Percentiles rank a stretch among this genome's conserved stretches.
Conservation (phyloP, 1,140 invertebrate species). For the Calephelis virginiensis region DNA sequence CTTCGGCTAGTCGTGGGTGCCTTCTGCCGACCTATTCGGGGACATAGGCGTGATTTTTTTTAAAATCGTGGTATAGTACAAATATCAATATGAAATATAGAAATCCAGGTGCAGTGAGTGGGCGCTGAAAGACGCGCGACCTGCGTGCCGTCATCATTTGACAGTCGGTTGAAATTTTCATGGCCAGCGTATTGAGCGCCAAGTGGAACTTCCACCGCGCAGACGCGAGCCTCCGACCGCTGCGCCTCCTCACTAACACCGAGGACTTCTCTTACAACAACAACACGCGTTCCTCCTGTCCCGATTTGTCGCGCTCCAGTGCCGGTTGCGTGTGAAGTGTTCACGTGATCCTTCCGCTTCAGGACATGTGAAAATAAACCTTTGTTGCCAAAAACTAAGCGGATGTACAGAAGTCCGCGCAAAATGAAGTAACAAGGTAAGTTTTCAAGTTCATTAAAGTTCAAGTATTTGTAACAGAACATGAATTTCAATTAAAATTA, state of each 20-base stretch:
- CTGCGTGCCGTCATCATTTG: constrained; percentile 67
- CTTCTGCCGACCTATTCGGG: too few relatives aligned
- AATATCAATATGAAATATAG: too few relatives aligned
- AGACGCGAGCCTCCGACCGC: constrained; percentile 48
- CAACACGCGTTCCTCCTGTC: constrained; percentile 50
- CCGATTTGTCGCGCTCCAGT: constrained; percentile 34
- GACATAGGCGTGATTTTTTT: too few relatives aligned
- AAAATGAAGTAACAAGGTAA: constrained; percentile 75
- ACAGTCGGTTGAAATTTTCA: constrained; percentile 74
- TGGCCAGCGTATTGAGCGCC: constrained; percentile 70
- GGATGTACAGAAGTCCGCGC: constrained; percentile 38
- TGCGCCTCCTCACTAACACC: constrained; percentile 43
- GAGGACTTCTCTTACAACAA: constrained; percentile 59
- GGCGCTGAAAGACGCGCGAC: constrained; percentile 32
- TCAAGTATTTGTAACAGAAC: not conserved
- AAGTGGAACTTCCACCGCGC: constrained; percentile 41
- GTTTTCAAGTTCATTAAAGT: constrained; percentile 10
- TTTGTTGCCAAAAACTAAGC: constrained; percentile 42
- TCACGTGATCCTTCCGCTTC: constrained; percentile 40
- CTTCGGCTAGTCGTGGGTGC: too few relatives aligned
- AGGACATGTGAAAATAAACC: constrained; percentile 54
- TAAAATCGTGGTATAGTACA: too few relatives aligned
- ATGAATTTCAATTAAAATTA: not conserved
- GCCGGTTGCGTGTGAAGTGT: constrained; percentile 51
- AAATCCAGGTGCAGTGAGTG: constrained; percentile 14